phyloP scores from a whole-genome alignment of 2,797 vertebrate species.

The Coreius guichenoti region DNA sequence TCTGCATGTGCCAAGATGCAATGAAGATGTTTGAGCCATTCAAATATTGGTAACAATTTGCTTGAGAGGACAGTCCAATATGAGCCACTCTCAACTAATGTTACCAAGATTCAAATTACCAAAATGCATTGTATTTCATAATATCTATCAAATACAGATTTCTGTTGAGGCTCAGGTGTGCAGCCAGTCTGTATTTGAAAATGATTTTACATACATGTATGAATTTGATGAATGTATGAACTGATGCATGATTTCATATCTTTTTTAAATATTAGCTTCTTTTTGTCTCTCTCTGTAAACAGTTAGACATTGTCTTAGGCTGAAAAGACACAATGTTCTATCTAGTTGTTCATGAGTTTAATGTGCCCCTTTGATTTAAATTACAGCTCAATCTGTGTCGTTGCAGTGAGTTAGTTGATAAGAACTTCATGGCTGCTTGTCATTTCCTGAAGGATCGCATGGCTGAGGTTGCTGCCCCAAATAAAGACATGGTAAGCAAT shows the following conservation, averaged over 20 bases:
- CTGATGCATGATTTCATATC: constrained; percentile 18
- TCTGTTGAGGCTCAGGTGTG: constrained; percentile 7
- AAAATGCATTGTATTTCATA: constrained; percentile 13
- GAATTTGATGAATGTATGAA: neutral
- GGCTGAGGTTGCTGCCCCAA: constrained; percentile 83
- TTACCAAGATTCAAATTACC: constrained; percentile 37
- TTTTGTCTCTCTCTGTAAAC: neutral
- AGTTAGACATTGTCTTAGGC: neutral
- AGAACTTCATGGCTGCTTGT: constrained; percentile 88
- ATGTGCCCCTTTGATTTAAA: constrained; percentile 34
- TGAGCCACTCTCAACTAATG: constrained; percentile 15
- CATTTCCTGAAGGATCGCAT: constrained; percentile 86
- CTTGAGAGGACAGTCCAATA: constrained; percentile 21
- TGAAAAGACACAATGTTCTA: neutral
- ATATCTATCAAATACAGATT: constrained; percentile 41
- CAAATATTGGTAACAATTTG: constrained; percentile 41
- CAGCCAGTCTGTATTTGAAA: constrained; percentile 45
- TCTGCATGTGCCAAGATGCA: constrained; percentile 33
- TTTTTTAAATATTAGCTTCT: neutral
- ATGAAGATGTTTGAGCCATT: constrained; percentile 33
- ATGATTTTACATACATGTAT: neutral
- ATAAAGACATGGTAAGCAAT: constrained; percentile 81
- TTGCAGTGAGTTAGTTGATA: constrained; percentile 85
- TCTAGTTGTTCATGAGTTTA: constrained; percentile 3
- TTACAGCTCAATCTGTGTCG: constrained; percentile 44